Conservation (phyloP, 2,888 invertebrate genomes). For the Ypsolopha scabrella region DNA sequence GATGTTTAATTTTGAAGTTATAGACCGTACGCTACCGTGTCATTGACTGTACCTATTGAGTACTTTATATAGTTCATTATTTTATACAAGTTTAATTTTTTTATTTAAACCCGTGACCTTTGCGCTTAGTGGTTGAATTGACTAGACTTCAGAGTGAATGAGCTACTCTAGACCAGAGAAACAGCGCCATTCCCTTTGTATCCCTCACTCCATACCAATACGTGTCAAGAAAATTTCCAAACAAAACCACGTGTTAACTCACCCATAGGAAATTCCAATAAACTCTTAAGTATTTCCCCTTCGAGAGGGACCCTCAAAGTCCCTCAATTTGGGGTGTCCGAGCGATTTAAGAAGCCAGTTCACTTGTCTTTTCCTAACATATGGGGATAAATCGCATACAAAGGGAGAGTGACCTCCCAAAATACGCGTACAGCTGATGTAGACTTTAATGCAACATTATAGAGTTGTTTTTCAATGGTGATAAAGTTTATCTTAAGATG, state of each 20-base stretch:
- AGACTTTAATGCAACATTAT: too few species aligned
- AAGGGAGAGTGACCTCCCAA: background rate
- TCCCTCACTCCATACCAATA: too few species aligned
- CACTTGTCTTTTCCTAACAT: slow-evolving; percentile 54
- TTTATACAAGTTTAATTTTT: too few species aligned
- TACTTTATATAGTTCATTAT: too few species aligned
- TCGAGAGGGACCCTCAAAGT: background rate
- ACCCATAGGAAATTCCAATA: slow-evolving; percentile 51
- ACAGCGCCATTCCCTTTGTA: background rate
- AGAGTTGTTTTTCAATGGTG: too few species aligned
- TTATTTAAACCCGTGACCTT: background rate
- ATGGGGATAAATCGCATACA: slow-evolving; percentile 25
- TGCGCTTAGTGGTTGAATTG: background rate
- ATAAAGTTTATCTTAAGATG: too few species aligned
- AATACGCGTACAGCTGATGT: too few species aligned
- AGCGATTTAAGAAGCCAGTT: slow-evolving; percentile 53
- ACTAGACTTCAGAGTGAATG: too few species aligned
- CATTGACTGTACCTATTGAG: too few species aligned
- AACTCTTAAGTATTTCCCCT: background rate
- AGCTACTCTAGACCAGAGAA: too few species aligned
- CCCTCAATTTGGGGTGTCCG: slow-evolving; percentile 41
- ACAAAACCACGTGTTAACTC: slow-evolving; percentile 37
- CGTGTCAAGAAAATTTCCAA: background rate
- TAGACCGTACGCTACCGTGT: too few species aligned
- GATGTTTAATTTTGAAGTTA: too few species aligned